Base-by-base conservation (phyloP, 2,113 vertebrate genomes). In the Caloenas nicobarica region DNA sequence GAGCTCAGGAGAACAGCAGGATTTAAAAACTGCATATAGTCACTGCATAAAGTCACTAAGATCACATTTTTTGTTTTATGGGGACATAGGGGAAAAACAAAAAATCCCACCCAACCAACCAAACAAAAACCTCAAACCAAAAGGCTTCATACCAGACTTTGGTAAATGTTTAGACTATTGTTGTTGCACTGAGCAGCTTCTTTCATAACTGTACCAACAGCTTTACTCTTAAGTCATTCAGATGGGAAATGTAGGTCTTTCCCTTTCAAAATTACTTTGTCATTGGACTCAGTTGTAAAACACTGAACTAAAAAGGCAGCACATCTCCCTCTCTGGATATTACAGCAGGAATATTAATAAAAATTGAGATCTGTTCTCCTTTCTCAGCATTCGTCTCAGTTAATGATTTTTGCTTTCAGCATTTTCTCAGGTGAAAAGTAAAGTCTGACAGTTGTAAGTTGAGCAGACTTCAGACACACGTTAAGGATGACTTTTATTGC, bases 31-130 rank as follows among this genome's bases (percentile, higher is more conserved):
- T 46, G 44, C 44, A 46, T 46, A 19, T 46, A 46, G 44, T 46
- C 44, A 19, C 44, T 46, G 44, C 44, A 46, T 46, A 50, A 70
- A 31, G 5, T n/a, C 12, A 76, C 16, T 54, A 76, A 46, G 25
- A 31, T 60, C 18, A 29, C 5, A 18, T 77, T 40, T 58, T 2
- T 26, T 71, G 9, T 1, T 56, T 6, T 51, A 7, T 83, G 24
- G 48, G 11, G 8, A 62, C 9, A 36, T 3, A 11, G 13, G 1
- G 13, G 17, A 5, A 22, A 25, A 34, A 38, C 12, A 13, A 17
- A 6, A 7, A 33, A 9, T 50, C 48, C 34, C 2, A 1, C 26
- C 3, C 1, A 53, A 56, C 33, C 31, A 50, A n/a, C 7, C 2
- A 4, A 28, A 4, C 44, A 19, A 18, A 16, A 38, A 26, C 4